Conservation (phyloP, 2,888 invertebrate species). For the Eurois occulta region DNA sequence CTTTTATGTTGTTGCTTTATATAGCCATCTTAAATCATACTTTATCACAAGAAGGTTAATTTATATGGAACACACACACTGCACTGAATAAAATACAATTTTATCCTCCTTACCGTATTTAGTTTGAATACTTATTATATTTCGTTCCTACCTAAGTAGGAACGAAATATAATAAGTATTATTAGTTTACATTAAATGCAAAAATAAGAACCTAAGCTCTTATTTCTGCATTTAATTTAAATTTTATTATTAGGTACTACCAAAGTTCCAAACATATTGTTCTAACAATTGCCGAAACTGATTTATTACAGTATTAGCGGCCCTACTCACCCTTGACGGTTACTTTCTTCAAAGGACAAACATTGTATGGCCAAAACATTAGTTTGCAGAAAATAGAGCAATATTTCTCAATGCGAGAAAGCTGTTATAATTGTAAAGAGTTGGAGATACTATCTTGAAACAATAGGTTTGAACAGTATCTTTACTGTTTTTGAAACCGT, state of each 20-base stretch:
- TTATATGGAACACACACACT: neutral
- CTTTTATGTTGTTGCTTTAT: neutral
- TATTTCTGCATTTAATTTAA: neutral
- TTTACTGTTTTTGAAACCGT: slow-evolving; percentile 35
- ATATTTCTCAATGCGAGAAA: slow-evolving; percentile 44
- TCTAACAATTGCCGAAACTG: slow-evolving; percentile 34
- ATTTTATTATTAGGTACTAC: slow-evolving; percentile 32
- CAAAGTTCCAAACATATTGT: slow-evolving; percentile 21
- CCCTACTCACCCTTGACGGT: slow-evolving; percentile 30
- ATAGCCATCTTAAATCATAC: neutral
- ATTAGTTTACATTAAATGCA: too few species aligned
- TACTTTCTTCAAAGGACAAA: slow-evolving; percentile 58
- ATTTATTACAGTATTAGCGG: slow-evolving; percentile 47
- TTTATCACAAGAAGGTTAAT: neutral
- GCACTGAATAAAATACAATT: neutral
- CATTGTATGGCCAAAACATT: slow-evolving; percentile 40
- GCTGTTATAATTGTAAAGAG: slow-evolving; percentile 39
- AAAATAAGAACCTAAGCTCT: too few species aligned
- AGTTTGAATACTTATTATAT: slow-evolving; percentile 3
- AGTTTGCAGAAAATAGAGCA: slow-evolving; percentile 61
- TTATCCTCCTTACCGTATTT: slow-evolving; percentile 4
- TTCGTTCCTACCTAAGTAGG: too few species aligned
- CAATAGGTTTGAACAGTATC: slow-evolving; percentile 41
- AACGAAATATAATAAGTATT: too few species aligned
- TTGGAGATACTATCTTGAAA: slow-evolving; percentile 33